Conservation (phyloP, 2,113 vertebrate genomes). For the Pterophyllum scalare region DNA sequence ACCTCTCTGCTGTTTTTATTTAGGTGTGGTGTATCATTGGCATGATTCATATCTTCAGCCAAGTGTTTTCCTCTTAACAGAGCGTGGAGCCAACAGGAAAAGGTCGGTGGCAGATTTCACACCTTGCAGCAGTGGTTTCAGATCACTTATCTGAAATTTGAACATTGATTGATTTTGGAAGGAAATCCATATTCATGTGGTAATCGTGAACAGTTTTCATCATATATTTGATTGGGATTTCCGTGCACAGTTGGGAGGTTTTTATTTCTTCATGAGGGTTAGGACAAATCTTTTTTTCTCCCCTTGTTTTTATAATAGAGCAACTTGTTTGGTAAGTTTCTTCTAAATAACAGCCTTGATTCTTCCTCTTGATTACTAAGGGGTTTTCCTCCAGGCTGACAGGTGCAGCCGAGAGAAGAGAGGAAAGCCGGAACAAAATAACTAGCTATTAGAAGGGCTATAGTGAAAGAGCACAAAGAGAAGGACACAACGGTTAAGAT, state of each 20-base stretch:
- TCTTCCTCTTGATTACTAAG: neutral
- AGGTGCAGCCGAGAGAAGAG: slow-evolving; percentile 53
- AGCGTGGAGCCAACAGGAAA: slow-evolving; percentile 14
- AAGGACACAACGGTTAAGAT: neutral
- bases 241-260: neutral
- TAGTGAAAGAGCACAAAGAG: slow-evolving; percentile 11
- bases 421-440: slow-evolving; percentile 44
- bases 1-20: neutral
- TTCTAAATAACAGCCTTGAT: neutral
- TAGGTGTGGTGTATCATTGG: slow-evolving; percentile 1
- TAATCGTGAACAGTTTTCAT: neutral
- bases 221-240: neutral
- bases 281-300: neutral
- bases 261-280: neutral
- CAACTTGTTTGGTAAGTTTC: slow-evolving; percentile 37
- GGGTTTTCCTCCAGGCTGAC: slow-evolving; percentile 22
- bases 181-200: neutral
- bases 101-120: slow-evolving; percentile 1
- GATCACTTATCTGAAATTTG: neutral
- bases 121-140: neutral
- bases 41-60: slow-evolving; percentile 14
- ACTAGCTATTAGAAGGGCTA: slow-evolving; percentile 41
- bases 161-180: slow-evolving; percentile 11
- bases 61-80: slow-evolving; percentile 8
- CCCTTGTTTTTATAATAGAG: neutral